A percentile compares a stretch with the other conserved stretches of the same genome.
phyloP scores from a whole-genome alignment of 2,113 vertebrate species.

The Lonchura striata region DNA sequence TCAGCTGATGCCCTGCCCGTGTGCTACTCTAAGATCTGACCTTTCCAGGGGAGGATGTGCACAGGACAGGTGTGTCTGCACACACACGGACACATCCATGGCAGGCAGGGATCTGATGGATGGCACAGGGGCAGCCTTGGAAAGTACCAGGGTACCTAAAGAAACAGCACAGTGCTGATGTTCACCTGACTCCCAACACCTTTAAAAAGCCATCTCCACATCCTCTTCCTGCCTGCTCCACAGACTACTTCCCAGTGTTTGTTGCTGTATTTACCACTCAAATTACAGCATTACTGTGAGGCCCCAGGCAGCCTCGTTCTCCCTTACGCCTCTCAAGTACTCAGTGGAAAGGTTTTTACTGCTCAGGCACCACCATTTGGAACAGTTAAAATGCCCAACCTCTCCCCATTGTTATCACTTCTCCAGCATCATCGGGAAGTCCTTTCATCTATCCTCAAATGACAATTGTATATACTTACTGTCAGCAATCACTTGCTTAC shows the following conservation, averaged over 20 bases:
- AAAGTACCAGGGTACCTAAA: neutral
- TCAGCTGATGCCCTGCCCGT: neutral
- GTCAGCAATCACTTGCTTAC: conserved; percentile 2
- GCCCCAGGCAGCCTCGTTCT: neutral
- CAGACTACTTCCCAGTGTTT: conserved; percentile 9
- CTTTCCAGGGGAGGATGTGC: neutral
- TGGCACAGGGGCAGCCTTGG: neutral
- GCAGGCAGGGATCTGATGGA: neutral
- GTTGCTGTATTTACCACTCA: conserved; percentile 37
- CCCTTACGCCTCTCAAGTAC: neutral
- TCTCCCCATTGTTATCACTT: neutral
- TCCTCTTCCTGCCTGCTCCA: neutral
- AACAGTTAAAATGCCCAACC: neutral
- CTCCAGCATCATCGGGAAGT: neutral
- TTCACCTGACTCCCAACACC: neutral
- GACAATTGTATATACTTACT: neutral
- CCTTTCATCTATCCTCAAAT: neutral
- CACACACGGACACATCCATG: neutral
- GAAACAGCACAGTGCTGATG: neutral
- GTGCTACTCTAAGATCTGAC: neutral
- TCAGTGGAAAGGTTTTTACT: neutral
- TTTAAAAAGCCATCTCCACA: neutral
- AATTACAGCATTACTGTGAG: conserved; percentile 4
- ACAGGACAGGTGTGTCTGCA: neutral
- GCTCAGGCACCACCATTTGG: neutral